Evolutionary conservation across 1,140 invertebrate species (phyloP), one percentile per base, ranked within the genome.

Genomic region (Littorina saxatilis): DNA sequence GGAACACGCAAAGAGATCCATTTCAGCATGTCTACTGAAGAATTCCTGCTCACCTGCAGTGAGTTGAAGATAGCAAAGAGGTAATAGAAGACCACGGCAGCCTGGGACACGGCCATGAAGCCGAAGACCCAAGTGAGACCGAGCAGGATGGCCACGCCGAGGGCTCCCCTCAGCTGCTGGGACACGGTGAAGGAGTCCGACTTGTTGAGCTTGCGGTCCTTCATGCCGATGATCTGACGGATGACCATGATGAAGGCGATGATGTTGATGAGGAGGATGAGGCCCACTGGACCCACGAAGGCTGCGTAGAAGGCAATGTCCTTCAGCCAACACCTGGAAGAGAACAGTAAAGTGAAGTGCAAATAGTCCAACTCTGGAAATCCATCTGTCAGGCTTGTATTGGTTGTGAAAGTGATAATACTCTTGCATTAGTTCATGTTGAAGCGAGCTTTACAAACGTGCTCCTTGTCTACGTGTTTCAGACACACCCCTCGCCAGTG

Each of bases 71-170:
- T 88, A 80, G 93, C 93, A 85, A 94, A 94, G 9, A 94, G 84
- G 63, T 92, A 91, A 83, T 94, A 94, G 13, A 91, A 87, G 0
- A 94, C 80, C 27, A 83, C 85, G 29, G 76, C 79, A 29, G 83
- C 88, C 47, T 88, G 86, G 63, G 92, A 93, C 9, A 94, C 87
- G 27, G 94, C 93, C 70, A 94, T 89, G 32, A 94, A 88, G 37
- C 93, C 94, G 73, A 94, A 92, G 0, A 93, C 86, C 94, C 94
- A 94, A 0, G 94, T 93, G 0, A 94, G 89, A 27, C 94, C 94
- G 7, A 94, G 90, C 23, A 94, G 87, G 9, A 93, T 88, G 87
- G 94, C 90, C 7, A 94, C 90, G 2, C 93, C 92, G 2, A 93
- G 85, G 9, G 93, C 92, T 27, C 93, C 93, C 43, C 92, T 91